Base-by-base conservation (phyloP, 53 echinoderm and acorn worm genomes). In the Holothuria scabra region DNA sequence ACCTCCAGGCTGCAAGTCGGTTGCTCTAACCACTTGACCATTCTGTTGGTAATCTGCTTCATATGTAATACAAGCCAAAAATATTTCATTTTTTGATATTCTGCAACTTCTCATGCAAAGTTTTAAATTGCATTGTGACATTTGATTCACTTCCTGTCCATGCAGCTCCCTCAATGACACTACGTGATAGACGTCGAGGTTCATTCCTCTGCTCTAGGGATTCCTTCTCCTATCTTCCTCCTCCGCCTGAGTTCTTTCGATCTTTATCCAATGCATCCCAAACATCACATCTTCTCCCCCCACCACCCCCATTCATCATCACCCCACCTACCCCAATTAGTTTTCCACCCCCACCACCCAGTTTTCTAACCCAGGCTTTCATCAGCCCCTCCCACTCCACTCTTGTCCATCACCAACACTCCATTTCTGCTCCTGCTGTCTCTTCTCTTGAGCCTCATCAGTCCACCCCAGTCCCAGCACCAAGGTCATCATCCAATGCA, bases 251-350 rank as follows among this genome's bases (percentile, higher is more conserved):
- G 18, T 81, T 55, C 13, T 81, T 63, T 16, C 64, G 61, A 4
- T 81, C 81, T 38, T 30, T 63, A 18, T 81, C 81, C 46, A 61
- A 60, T 33, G 60, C 84, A 57, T 78, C 84, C 49, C 61, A 65
- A 65, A 71, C 89, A 76, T 67, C 84, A 66, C 75, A 84, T 34
- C 38, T 64, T 29, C 57, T 74, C 46, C 64, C 85, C 41, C 60
- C 76, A 52, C 83, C 84, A 65, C 55, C 67, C 60, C 84, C 84
- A 60, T 61, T 81, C 62, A 61, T 81, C 32, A 81, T 62, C 20
- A 62, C 64, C 62, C 60, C 64, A 13, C 60, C 64, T 28, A 32
- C 38, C 5, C 35, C 38, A 4, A 32, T 60, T 20, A 59, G 12
- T 7, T 21, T 59, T 61, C 24, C 55, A 25, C 60, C 33, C 24